Evolutionary conservation across 2,888 invertebrate species (phyloP).

Genomic region (Leptopterna dolabrata): DNA sequence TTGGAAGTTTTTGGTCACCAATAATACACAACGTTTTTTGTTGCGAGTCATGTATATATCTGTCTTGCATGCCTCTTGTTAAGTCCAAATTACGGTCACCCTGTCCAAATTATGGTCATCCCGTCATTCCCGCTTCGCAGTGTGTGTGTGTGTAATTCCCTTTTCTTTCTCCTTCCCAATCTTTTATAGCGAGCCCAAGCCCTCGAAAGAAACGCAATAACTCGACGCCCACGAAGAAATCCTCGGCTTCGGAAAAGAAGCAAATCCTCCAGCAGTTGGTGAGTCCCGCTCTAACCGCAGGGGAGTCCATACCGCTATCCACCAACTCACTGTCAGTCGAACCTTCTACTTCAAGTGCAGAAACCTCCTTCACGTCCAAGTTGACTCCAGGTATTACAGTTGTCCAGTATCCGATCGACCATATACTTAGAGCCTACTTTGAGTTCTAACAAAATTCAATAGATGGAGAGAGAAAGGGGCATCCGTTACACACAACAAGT

Average conservation of each 20-base stretch:
- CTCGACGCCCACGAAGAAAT: constrained; percentile 82
- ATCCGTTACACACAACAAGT: constrained; percentile 10
- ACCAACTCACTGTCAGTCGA: constrained; percentile 51
- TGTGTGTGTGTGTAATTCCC: not conserved
- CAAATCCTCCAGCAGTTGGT: constrained; percentile 83
- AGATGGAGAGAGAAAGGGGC: constrained; percentile 44
- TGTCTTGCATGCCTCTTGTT: no score
- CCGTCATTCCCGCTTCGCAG: no score
- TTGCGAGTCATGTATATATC: no score
- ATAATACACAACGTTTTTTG: no score
- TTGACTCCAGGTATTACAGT: constrained; percentile 47
- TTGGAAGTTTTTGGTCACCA: no score
- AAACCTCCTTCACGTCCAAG: constrained; percentile 58
- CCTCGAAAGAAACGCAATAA: constrained; percentile 84
- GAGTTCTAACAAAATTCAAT: not conserved
- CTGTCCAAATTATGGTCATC: no score
- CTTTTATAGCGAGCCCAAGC: constrained; percentile 76
- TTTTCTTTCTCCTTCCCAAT: constrained; percentile 1
- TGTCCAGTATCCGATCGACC: constrained; percentile 35
- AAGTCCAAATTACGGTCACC: no score
- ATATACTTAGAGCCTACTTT: constrained; percentile 37
- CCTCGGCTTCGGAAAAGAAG: constrained; percentile 82
- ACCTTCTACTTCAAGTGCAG: constrained; percentile 53
- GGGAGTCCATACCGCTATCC: constrained; percentile 58
- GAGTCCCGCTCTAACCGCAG: constrained; percentile 71